Evolutionary conservation across 2,113 vertebrate genomes (phyloP).

Genomic region (Dasyornis broadbenti): DNA sequence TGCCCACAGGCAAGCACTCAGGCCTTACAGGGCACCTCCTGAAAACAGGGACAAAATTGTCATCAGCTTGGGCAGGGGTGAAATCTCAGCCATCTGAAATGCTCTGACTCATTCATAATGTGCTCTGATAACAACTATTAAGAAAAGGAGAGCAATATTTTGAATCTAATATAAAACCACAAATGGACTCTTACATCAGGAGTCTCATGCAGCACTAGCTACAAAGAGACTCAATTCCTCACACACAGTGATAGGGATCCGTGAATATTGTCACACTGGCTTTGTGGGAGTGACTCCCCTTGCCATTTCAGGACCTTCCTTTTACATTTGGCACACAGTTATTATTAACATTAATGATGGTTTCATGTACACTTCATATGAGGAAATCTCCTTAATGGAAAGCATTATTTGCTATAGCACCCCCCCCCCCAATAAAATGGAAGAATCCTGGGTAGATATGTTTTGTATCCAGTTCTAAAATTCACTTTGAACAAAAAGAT

Average conservation of each 20-base stretch:
- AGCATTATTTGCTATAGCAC: neutral
- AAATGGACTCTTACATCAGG: neutral
- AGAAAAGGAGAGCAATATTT: neutral
- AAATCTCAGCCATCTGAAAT: neutral
- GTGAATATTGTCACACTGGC: accelerated
- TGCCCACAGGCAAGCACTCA: neutral
- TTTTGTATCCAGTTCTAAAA: conserved; percentile 46
- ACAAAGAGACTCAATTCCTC: neutral
- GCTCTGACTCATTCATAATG: neutral
- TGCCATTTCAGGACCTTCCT: neutral
- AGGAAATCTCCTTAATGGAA: conserved; percentile 15
- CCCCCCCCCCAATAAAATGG: neutral
- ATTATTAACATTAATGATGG: conserved; percentile 20
- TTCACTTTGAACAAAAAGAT: conserved; percentile 59
- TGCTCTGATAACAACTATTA: neutral
- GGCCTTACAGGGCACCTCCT: neutral
- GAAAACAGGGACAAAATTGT: neutral
- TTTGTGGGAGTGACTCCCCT: neutral
- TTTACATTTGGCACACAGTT: neutral
- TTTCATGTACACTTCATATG: neutral
- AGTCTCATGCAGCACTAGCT: neutral
- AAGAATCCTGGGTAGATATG: conserved; percentile 21
- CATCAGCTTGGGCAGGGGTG: neutral
- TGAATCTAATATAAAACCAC: neutral
- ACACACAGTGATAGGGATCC: accelerated